Conservation (phyloP, 2,113 vertebrate species). For the Dinomys branickii region DNA sequence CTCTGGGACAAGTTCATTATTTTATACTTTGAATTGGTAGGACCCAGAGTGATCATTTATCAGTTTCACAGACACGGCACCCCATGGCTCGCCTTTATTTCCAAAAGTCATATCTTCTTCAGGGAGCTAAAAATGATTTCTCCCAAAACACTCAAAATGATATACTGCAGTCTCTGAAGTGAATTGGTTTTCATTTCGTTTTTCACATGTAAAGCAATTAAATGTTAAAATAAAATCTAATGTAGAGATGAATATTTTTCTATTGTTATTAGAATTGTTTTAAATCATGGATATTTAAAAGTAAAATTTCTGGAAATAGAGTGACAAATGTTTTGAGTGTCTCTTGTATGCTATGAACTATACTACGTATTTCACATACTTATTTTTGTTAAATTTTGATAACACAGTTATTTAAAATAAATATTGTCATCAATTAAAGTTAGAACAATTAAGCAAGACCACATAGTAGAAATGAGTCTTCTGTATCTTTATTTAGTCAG, state of each 20-base stretch:
- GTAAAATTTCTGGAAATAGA: neutral
- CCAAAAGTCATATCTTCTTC: conserved; percentile 58
- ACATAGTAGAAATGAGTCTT: neutral
- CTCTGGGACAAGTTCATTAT: conserved; percentile 12
- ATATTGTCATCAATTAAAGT: neutral
- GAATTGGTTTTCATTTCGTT: conserved; percentile 22
- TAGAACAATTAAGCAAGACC: neutral
- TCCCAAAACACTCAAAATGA: conserved; percentile 36
- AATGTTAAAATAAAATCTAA: neutral
- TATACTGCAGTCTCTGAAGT: neutral
- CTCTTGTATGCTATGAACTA: neutral
- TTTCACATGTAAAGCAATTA: conserved; percentile 45
- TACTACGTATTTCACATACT: neutral
- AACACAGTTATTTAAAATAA: neutral
- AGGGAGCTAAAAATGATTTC: conserved; percentile 25
- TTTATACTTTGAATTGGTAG: conserved; percentile 39
- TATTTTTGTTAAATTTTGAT: neutral
- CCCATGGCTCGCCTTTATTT: conserved; percentile 57
- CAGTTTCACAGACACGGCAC: neutral
- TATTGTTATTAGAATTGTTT: neutral
- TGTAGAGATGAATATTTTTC: neutral
- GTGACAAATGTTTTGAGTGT: neutral
- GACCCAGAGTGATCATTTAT: conserved; percentile 26
- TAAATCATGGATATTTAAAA: neutral
- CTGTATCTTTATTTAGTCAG: neutral